Conservation (phyloP, 2,113 vertebrate species). For the Sorex araneus region DNA sequence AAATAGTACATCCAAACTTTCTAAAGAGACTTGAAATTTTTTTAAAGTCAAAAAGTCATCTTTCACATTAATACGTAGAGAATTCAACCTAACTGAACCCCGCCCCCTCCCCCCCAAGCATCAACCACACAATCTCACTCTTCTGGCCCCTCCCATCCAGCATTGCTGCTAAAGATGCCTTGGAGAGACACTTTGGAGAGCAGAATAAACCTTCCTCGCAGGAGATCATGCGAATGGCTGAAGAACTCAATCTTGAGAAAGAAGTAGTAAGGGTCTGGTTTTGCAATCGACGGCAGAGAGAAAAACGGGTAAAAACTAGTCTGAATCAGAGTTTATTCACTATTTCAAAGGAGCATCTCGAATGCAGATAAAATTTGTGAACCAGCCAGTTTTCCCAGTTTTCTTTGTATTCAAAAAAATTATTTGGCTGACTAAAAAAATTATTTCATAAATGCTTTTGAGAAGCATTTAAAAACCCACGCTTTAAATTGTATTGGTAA, state of each 20-base stretch:
- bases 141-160: conserved; percentile 83
- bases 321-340: conserved; percentile 95
- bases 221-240: conserved; percentile 97
- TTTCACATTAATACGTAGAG: conserved; percentile 5
- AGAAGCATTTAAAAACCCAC: neutral
- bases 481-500: conserved; percentile 40
- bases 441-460: neutral
- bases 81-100: neutral
- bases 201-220: conserved; percentile 98
- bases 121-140: conserved; percentile 20
- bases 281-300: conserved; percentile 97
- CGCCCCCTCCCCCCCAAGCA: neutral
- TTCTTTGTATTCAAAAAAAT: conserved; percentile 6
- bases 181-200: conserved; percentile 96
- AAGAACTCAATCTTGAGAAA: conserved; percentile 97
- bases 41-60: neutral
- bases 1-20: neutral
- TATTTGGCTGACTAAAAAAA: conserved; percentile 3
- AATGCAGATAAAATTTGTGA: conserved; percentile 89
- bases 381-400: neutral
- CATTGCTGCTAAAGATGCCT: conserved; percentile 96
- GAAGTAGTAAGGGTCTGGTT: conserved; percentile 99
- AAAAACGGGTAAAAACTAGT: conserved; percentile 99
- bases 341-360: conserved; percentile 92
- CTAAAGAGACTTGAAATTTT: neutral